These are phyloP conservation scores for Leuciscus idus DNA, from an alignment of 2,113 vertebrate species.

Conservation along the genomic window DNA sequence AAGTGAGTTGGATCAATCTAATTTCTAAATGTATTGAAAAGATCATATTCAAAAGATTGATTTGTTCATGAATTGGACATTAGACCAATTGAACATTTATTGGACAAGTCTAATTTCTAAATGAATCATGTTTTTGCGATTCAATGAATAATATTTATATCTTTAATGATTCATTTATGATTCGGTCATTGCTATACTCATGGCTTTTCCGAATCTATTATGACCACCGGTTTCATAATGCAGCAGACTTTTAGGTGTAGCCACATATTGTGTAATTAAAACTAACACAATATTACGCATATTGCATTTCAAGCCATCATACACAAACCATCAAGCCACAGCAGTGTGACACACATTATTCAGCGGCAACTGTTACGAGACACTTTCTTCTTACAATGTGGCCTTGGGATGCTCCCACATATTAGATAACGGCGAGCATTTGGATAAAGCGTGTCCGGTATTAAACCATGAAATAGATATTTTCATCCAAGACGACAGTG, in stretches of 20 bases:
- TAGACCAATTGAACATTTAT: not conserved
- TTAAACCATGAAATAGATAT: constrained; percentile 27
- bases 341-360: not conserved
- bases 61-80: not conserved
- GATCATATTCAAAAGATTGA: not conserved
- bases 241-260: not conserved
- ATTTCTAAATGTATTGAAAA: not conserved
- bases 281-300: not conserved
- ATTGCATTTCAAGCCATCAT: constrained; percentile 14
- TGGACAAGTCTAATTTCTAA: not conserved
- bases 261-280: not conserved
- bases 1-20: not conserved
- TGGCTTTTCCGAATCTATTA: not conserved
- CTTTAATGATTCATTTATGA: not conserved
- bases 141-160: not conserved
- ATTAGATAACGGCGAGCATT: not conserved
- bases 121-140: not conserved
- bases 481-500: constrained; percentile 1
- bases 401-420: constrained; percentile 15
- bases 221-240: not conserved
- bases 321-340: not conserved
- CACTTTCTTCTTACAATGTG: not conserved
- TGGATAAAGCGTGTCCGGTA: constrained; percentile 1
- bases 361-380: not conserved
- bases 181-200: not conserved